These are phyloP conservation scores for Rhopilema esculentum DNA, from an alignment of 30 jellyfish, hydroid and myxozoan genomes.

Conservation along the genomic window DNA sequence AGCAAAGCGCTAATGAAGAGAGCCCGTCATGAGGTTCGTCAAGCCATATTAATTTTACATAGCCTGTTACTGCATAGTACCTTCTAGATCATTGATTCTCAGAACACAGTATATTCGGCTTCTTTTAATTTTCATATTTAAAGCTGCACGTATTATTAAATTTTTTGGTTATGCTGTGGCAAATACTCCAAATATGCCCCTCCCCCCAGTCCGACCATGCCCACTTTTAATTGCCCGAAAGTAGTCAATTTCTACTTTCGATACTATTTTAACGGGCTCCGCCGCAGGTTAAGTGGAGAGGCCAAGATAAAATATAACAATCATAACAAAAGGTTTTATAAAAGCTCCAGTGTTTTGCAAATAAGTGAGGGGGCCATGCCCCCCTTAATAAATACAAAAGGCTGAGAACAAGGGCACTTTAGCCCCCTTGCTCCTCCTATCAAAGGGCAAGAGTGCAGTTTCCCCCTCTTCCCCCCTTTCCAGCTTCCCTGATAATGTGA, in stretches of 20 bases:
- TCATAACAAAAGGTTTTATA: not conserved
- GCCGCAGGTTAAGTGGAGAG: not conserved
- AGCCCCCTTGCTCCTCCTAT: not conserved
- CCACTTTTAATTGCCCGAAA: not conserved
- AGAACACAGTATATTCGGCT: not conserved
- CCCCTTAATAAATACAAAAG: not conserved
- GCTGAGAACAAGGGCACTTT: not conserved
- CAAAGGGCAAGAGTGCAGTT: not conserved
- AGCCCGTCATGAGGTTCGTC: slow-evolving; percentile 22
- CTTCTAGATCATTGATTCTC: not conserved
- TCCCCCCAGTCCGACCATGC: not conserved
- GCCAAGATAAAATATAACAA: not conserved
- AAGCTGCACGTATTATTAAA: not conserved
- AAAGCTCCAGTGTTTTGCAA: not conserved
- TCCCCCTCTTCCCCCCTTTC: not conserved
- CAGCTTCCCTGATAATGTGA: not conserved
- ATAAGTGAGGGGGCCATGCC: not conserved
- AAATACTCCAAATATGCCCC: not conserved
- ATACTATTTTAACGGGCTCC: not conserved
- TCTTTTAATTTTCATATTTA: not conserved
- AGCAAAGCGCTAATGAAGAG: slow-evolving; percentile 9
- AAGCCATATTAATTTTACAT: not conserved
- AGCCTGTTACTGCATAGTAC: not conserved
- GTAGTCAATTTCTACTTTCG: not conserved
- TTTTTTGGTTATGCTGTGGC: not conserved